Evolutionary conservation across 2,888 invertebrate genomes (phyloP), one percentile per base, ranked within the genome.

Genomic region (Molorchus minor): DNA sequence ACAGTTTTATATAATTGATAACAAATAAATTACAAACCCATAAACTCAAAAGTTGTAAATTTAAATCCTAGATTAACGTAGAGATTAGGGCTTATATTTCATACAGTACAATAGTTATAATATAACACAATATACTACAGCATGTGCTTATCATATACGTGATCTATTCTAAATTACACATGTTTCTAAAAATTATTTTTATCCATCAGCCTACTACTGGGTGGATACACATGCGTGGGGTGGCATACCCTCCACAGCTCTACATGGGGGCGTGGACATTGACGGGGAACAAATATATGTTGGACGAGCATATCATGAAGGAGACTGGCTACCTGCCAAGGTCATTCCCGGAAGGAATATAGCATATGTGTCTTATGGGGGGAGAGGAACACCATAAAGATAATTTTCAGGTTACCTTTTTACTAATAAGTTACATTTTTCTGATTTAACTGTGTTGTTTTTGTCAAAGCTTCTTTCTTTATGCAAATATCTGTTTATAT

Each of bases 201-300:
- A 47, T 38, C 25, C 52, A 56, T 17, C 38, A 77, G 77, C 70
- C 17, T 77, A 73, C 58, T 77, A 77, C 67, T 84, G 84, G 84
- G 72, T 83, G 4, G 71, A 70, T 15, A 75, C 78, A 16, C 61
- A 71, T 60, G 77, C 79, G 19, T 81, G 80, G 58, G 81, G 81
- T 35, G 77, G 80, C 60, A 69, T 86, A 36, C 86, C 86, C 29
- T 72, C 77, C 7, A 81, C 81, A 0, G 86, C 87, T 0, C 83
- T 88, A 0, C 70, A 71, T 3, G 88, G 84, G 33, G 92, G 92
- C 16, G 83, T 84, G 1, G 92, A 92, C 72, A 78, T 77, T 7
- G 91, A 91, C 69, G 91, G 92, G 0, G 82, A 84, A 0, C 81
- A 84, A 40, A 90, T 93, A 71, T 92, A 85, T 76, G 88, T 92